Base-by-base conservation (phyloP, 2,888 invertebrate genomes). In the Synanthedon vespiformis region DNA sequence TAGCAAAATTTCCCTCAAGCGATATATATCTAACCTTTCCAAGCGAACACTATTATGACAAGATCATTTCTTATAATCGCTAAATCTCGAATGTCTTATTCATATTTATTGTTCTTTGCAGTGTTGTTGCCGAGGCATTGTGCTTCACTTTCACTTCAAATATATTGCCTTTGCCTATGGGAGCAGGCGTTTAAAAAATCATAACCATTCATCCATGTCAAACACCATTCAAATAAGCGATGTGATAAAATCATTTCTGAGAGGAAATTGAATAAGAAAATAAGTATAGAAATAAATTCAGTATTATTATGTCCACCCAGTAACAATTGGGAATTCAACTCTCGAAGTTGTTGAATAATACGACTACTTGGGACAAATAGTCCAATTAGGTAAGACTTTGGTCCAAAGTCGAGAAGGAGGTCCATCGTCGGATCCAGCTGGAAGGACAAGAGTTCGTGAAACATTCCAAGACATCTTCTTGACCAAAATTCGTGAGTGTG, bases 81-180 rank as follows among this genome's bases (percentile, higher is more conserved):
- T 40, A 13, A 51, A 53, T 52, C 51, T 48, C 54, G 48, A 52
- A 51, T 52, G 57, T 56, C 56, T 53, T 48, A 48, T 48, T 48
- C 48, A 48, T 18, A 48, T 48, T 48, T 48, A 48, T 48, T 51
- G 51, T 44, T 51, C 58, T 56, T 57, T 57, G 55, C 41, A 51
- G 50, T 50, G 56, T 57, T 18, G 57, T 62, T 55, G 51, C 53
- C 53, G 41, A 41, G 13, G 50, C 41, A 51, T 57, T 53, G 55
- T 55, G 13, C 14, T 61, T 64, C 63, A 66, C 67, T 67, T 67
- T 67, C 66, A 65, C 67, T 64, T 48, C 54, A 18, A 61, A 59
- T 49, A 53, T 54, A 62, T 57, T 48, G 54, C 57, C 48, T 52
- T 55, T 55, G 51, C 51, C 51, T 55, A 51, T 48, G 22, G 16